Evolutionary conservation across 2,113 vertebrate species (phyloP).

Genomic region (Antechinus stuartii): DNA sequence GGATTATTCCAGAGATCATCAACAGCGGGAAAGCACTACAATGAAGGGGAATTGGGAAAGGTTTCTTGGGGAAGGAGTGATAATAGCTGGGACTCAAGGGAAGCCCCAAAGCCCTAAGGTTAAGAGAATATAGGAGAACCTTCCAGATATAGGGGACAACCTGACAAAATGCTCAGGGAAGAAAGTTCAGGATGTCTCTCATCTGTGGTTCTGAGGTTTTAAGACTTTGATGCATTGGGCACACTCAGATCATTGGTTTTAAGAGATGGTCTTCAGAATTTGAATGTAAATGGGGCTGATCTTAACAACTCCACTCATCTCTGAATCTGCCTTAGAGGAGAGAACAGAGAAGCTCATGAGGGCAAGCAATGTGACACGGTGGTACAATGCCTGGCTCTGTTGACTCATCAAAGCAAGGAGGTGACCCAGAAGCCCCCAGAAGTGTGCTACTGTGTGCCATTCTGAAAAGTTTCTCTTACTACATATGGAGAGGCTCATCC

Average conservation of each 20-base stretch:
- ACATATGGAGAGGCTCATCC: too few species aligned
- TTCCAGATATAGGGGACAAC: not conserved
- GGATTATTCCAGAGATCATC: not conserved
- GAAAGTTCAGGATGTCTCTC: not conserved
- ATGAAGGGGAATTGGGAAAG: not conserved
- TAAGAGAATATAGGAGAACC: not conserved
- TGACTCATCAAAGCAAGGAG: too few species aligned
- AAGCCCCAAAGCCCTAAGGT: not conserved
- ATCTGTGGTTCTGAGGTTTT: not conserved
- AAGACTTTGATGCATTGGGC: not conserved
- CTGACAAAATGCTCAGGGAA: not conserved
- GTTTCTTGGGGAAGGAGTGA: not conserved
- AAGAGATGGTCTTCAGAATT: not conserved
- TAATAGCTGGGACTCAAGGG: not conserved
- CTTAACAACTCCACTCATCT: not conserved
- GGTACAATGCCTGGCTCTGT: too few species aligned
- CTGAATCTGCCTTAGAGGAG: not conserved
- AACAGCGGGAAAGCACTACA: not conserved
- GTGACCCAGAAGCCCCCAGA: too few species aligned
- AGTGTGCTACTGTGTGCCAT: too few species aligned
- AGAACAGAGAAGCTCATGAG: not conserved
- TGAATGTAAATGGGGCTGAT: too few species aligned
- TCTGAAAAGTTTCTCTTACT: too few species aligned
- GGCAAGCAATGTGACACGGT: not conserved
- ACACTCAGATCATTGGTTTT: not conserved